Evolutionary conservation across 2,797 vertebrate species (phyloP).

Genomic region (Dipus sagitta): DNA sequence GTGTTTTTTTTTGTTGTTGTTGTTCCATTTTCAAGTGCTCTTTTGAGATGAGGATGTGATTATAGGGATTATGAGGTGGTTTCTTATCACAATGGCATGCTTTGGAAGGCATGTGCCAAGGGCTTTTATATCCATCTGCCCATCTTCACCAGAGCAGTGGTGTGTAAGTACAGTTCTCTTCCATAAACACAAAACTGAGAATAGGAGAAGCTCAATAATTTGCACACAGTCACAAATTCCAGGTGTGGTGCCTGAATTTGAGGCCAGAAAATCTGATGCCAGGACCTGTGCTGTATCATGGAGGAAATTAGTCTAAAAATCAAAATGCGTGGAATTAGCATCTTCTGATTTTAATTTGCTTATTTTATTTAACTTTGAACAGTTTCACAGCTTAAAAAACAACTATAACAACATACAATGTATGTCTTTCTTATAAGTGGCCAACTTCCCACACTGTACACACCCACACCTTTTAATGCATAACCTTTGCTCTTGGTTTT

Average conservation of each 20-base stretch:
- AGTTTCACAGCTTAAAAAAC: constrained; percentile 49
- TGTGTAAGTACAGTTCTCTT: not conserved
- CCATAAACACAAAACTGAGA: not conserved
- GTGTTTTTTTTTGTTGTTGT: not conserved
- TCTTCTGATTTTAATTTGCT: constrained; percentile 44
- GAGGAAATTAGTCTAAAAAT: no score
- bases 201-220: not conserved
- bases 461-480: not conserved
- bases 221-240: not conserved
- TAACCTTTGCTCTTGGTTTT: not conserved
- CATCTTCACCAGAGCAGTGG: not conserved
- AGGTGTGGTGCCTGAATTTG: not conserved
- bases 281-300: not conserved
- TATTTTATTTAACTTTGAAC: constrained; percentile 61
- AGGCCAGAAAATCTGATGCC: not conserved
- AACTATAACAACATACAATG: not conserved
- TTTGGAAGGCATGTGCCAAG: not conserved
- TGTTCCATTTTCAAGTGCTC: not conserved
- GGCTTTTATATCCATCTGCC: not conserved
- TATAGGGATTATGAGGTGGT: not conserved
- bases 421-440: not conserved
- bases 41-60: not conserved
- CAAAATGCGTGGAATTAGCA: not conserved
- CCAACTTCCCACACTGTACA: not conserved
- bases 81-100: not conserved